These are phyloP conservation scores for Drosophila pegasa DNA, from an alignment of 2,888 invertebrate genomes.

Conservation along the genomic window DNA sequence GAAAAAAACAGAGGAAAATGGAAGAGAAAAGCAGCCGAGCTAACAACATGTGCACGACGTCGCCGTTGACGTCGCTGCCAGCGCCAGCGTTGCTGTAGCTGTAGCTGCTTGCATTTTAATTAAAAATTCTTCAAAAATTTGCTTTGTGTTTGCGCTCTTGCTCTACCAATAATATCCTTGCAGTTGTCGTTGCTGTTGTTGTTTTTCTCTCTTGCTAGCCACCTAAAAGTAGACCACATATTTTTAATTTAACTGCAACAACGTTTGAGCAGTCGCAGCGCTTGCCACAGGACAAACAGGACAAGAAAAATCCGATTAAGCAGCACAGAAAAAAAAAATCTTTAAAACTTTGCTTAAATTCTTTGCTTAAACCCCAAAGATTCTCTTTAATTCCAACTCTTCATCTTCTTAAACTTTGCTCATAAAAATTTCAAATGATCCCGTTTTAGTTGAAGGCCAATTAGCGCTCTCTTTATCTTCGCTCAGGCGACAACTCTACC, in stretches of 20 bases:
- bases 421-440: background rate
- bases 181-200: slow-evolving; percentile 31
- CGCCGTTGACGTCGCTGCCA: slow-evolving; percentile 30
- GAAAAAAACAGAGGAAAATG: slow-evolving; percentile 16
- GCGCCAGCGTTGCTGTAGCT: slow-evolving; percentile 16
- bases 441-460: background rate
- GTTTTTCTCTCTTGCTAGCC: slow-evolving; percentile 59
- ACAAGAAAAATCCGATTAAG: slow-evolving; percentile 2
- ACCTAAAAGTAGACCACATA: slow-evolving; percentile 78
- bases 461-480: background rate
- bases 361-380: background rate
- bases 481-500: background rate
- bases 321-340: too few relatives aligned
- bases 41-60: slow-evolving; percentile 30
- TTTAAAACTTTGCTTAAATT: slow-evolving; percentile 7
- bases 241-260: slow-evolving; percentile 71
- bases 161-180: slow-evolving; percentile 70
- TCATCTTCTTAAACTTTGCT: background rate
- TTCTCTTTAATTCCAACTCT: background rate
- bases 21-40: slow-evolving; percentile 2
- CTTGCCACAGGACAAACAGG: slow-evolving; percentile 28
- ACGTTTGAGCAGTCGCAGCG: slow-evolving; percentile 5
- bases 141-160: slow-evolving; percentile 60
- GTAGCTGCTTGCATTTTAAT: slow-evolving; percentile 68
- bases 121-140: slow-evolving; percentile 75